phyloP scores from a whole-genome alignment of 2,888 invertebrate genomes.

The Trichopoda pennipes region DNA sequence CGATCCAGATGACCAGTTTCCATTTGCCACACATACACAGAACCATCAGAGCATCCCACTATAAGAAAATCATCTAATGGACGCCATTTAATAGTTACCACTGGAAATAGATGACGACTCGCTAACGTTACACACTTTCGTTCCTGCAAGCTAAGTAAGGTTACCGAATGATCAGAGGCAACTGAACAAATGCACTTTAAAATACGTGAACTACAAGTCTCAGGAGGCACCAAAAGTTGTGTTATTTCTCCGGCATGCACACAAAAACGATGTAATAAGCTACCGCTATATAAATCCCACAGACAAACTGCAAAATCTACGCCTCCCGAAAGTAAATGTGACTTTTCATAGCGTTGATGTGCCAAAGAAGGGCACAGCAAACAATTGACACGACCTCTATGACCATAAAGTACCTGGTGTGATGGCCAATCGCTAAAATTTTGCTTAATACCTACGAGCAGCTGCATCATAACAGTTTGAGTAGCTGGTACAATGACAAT shows the following conservation, averaged over 20 bases:
- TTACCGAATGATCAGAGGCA: slow-evolving; percentile 98
- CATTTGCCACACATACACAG: slow-evolving; percentile 99
- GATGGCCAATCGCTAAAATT: slow-evolving; percentile 90
- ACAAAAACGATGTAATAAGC: slow-evolving; percentile 95
- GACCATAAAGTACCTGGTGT: slow-evolving; percentile 92
- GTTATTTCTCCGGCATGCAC: slow-evolving; percentile 99
- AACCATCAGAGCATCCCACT: slow-evolving; percentile 97
- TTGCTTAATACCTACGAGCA: slow-evolving; percentile 93
- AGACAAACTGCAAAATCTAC: slow-evolving; percentile 97
- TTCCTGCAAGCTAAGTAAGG: slow-evolving; percentile 92
- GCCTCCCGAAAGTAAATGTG: slow-evolving; percentile 96
- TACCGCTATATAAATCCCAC: slow-evolving; percentile 96
- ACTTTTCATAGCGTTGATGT: slow-evolving; percentile 91
- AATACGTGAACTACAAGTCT: slow-evolving; percentile 92
- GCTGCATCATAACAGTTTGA: slow-evolving; percentile 95
- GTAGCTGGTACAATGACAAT: slow-evolving; percentile 98
- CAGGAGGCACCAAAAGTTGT: slow-evolving; percentile 96
- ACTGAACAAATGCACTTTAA: slow-evolving; percentile 98
- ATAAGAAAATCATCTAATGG: slow-evolving; percentile 99
- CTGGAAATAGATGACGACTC: slow-evolving; percentile 93
- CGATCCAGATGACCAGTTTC: slow-evolving; percentile 98
- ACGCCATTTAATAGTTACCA: slow-evolving; percentile 97
- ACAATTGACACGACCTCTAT: slow-evolving; percentile 96
- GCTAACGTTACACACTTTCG: slow-evolving; percentile 97
- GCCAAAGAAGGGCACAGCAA: slow-evolving; percentile 96